Conservation (phyloP, 2,888 invertebrate species). For the Oscheius myriophilus region DNA sequence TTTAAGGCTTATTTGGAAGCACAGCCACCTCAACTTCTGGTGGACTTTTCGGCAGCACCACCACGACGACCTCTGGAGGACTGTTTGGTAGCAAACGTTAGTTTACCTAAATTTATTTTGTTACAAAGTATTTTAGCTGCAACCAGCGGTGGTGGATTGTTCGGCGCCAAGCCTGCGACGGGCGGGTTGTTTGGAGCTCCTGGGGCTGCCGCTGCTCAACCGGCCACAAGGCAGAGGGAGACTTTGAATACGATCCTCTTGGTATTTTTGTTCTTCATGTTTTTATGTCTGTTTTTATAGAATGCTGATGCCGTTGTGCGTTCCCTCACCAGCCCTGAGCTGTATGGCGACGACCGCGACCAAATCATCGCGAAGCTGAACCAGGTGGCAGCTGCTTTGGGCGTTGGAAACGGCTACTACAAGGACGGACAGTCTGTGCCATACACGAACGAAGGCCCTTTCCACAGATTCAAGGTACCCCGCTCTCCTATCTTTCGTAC, state of each 20-base stretch:
- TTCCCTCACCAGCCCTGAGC: slow-evolving; percentile 72
- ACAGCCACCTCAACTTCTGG: slow-evolving; percentile 2
- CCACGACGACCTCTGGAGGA: slow-evolving; percentile 5
- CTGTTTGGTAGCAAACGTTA: slow-evolving; percentile 19
- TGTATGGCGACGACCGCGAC: slow-evolving; percentile 95
- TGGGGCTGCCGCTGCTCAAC: slow-evolving; percentile 22
- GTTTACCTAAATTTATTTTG: not conserved
- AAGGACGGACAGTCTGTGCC: slow-evolving; percentile 47
- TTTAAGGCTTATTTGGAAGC: slow-evolving; percentile 6
- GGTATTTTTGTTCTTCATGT: slow-evolving; percentile 24
- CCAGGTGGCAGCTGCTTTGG: slow-evolving; percentile 75
- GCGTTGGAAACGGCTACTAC: slow-evolving; percentile 61
- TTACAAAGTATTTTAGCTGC: not conserved
- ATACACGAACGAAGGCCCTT: slow-evolving; percentile 77
- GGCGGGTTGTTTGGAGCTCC: not conserved
- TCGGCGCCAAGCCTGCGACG: slow-evolving; percentile 23
- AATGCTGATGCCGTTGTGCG: slow-evolving; percentile 42
- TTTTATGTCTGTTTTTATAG: no score
- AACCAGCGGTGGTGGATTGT: slow-evolving; percentile 19
- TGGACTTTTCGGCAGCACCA: slow-evolving; percentile 20
- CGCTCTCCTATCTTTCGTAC: slow-evolving; percentile 1
- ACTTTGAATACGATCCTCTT: slow-evolving; percentile 26
- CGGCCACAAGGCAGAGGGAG: slow-evolving; percentile 23
- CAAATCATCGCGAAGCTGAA: slow-evolving; percentile 93
- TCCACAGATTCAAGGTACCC: slow-evolving; percentile 85